Evolutionary conservation across 2,888 invertebrate species (phyloP), one percentile per base, ranked within the genome.

Genomic region (Ceraclea dissimilis): DNA sequence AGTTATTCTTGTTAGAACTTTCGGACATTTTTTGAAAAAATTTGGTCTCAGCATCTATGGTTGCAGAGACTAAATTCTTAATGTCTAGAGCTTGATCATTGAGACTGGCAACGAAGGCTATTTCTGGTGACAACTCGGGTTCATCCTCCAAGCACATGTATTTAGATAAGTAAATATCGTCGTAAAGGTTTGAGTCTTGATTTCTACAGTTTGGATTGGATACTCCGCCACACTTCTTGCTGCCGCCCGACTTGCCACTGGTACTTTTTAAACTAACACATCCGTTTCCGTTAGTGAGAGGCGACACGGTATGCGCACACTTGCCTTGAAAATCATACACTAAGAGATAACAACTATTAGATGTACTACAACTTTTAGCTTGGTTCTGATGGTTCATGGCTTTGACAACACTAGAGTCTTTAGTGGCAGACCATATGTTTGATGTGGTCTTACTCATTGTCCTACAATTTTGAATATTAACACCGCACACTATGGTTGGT

Each of bases 371-470:
- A 65, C 75, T 80, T 58, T 83, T 82, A 1, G 84, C 86, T 70
- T 85, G 83, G 66, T 87, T 87, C 57, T 88, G 84, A 67, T 86
- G 85, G 68, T 90, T 89, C 80, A 90, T 84, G 13, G 86, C 84
- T 43, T 55, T 44, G 50, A 61, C 20, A 13, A 52, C 43, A 51
- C 52, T 53, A 39, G 54, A 49, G 21, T 51, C 46, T 39, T 55
- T 54, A 46, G 50, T 47, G 20, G 51, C 49, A 51, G 57, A 43
- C 56, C 58, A 54, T 26, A 60, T 57, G 46, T 44, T 52, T 43
- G 51, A 47, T 31, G 52, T 11, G 16, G 53, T 44, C 44, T 64
- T 60, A 31, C 60, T 56, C 10, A 63, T 61, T 8, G 62, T 33
- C n/a, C 60, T 62, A 53, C 64, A 64, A 19, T 71, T 71, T 22